These are phyloP conservation scores for Corythornis vintsioides DNA, from an alignment of 2,113 vertebrate species.

Conservation along the genomic window DNA sequence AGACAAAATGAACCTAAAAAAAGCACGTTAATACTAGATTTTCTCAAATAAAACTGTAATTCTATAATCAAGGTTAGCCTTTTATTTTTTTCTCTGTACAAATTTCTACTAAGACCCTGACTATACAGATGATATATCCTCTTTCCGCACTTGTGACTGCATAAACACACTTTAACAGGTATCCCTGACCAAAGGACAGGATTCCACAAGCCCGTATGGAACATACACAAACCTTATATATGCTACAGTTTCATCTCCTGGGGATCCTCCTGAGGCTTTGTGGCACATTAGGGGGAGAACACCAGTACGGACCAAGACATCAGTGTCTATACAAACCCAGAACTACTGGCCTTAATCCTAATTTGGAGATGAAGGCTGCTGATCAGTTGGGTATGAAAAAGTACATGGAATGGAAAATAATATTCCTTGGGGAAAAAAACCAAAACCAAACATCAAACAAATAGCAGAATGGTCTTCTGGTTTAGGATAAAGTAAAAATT, in stretches of 20 bases:
- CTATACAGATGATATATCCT: not conserved
- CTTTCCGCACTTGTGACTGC: not conserved
- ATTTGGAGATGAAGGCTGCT: not conserved
- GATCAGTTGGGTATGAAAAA: not conserved
- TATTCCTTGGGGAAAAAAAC: not conserved
- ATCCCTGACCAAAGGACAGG: not conserved
- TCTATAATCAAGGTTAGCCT: not conserved
- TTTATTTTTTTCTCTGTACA: not conserved
- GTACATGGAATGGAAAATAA: not conserved
- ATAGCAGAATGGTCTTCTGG: not conserved
- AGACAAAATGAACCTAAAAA: conserved; percentile 53
- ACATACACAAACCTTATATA: not conserved
- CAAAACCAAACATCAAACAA: not conserved
- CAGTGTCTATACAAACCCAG: not conserved
- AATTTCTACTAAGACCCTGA: not conserved
- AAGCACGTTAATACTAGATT: conserved; percentile 38
- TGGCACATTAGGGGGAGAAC: not conserved
- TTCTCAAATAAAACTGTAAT: conserved; percentile 2
- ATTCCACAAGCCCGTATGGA: not conserved
- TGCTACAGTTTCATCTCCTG: not conserved
- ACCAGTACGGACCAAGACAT: not conserved
- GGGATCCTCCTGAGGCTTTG: not conserved
- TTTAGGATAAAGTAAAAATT: not conserved
- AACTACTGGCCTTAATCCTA: not conserved
- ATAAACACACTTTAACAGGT: not conserved